Base-by-base conservation (phyloP, 2,888 invertebrate genomes). In the Villa cingulata region DNA sequence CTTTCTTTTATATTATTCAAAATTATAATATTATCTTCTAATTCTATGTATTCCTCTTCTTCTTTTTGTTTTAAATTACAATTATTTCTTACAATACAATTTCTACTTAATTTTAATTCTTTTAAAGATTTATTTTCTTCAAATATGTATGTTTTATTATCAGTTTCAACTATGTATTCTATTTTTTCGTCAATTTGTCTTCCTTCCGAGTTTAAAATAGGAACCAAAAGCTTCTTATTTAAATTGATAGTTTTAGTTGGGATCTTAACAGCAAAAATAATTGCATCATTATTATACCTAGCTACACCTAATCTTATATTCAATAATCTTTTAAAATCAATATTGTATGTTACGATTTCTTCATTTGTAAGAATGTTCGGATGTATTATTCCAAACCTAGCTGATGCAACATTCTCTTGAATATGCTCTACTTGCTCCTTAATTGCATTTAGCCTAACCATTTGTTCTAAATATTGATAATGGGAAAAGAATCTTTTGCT, bases 221-320 rank as follows among this genome's bases (percentile, higher is more conserved):
- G 47, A 5, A 38, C 27, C 1, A 43, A 17, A 9, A 48, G 16
- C 18, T 29, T 43, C 38, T 29, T n/a, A 29, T 43, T 16, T 27
- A 38, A 19, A 6, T 5, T 12, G 2, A 37, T 27, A 14, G n/a
- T 17, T 12, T 29, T 37, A 14, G 17, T 38, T 5, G 43, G 47
- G 37, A 43, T 39, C 38, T 29, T 37, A 37, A 48, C 43, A 4
- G 39, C 47, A n/a, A 48, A 38, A 10, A 43, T 14, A 23, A 48
- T 42, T 15, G 34, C 32, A 32, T 23, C 32, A 14, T 48, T 17
- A 18, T 37, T 15, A 27, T 37, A 42, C 5, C 18, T 43, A 2
- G 39, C 34, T 17, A 42, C 39, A 19, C 47, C 43, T 29, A 43
- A 48, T 48, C 17, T 48, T n/a, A 48, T 32, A 38, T 48, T 39